Evolutionary conservation across 2,797 vertebrate species (phyloP).

Genomic region (Eulemur coronatus): DNA sequence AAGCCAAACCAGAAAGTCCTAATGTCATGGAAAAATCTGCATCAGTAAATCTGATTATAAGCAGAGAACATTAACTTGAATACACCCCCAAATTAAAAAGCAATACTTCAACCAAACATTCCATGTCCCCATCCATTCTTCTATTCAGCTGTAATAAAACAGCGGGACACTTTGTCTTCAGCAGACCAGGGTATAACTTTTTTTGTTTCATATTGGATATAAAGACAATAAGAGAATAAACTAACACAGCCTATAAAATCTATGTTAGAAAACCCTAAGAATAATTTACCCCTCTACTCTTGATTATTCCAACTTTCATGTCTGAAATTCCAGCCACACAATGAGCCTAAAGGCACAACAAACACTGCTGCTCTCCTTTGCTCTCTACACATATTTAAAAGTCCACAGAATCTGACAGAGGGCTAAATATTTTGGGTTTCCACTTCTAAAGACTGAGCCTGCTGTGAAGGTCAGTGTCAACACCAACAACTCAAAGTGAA

Average conservation of each 20-base stretch:
- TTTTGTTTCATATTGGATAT: neutral
- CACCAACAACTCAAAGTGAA: neutral
- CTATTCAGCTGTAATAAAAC: neutral
- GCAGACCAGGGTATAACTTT: neutral
- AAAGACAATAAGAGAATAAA: slow-evolving; percentile 30
- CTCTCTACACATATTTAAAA: neutral
- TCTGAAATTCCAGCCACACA: slow-evolving; percentile 17
- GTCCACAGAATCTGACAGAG: neutral
- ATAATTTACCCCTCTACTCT: neutral
- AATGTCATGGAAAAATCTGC: neutral
- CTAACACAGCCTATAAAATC: neutral
- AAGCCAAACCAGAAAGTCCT: neutral
- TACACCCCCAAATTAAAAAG: neutral
- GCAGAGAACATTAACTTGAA: slow-evolving; percentile 34
- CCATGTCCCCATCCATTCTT: neutral
- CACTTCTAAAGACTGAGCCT: slow-evolving; percentile 38
- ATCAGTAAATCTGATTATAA: neutral
- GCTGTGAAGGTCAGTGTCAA: slow-evolving; percentile 41
- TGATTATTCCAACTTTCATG: neutral
- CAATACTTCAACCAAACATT: neutral
- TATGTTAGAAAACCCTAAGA: neutral
- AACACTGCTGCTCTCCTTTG: neutral
- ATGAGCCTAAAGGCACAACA: neutral
- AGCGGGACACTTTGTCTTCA: neutral
- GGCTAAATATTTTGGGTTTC: slow-evolving; percentile 5